These are phyloP conservation scores for Paramisgurnus dabryanus DNA, from an alignment of 2,113 vertebrate species.

Conservation along the genomic window DNA sequence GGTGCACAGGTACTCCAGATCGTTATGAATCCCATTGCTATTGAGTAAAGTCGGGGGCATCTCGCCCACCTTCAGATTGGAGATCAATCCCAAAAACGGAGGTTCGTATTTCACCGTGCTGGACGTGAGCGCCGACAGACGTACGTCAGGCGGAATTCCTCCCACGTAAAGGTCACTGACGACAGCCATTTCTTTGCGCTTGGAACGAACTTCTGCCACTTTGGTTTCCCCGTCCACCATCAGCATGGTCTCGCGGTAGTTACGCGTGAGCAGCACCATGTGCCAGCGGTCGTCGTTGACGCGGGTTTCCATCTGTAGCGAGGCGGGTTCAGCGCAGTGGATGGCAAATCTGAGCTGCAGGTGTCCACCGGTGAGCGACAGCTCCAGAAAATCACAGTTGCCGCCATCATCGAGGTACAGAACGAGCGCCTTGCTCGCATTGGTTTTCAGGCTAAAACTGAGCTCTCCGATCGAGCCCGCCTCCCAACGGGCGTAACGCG, in stretches of 20 bases:
- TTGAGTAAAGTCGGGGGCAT: slow-evolving; percentile 83
- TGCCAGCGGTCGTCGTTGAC: slow-evolving; percentile 91
- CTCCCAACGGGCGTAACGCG: slow-evolving; percentile 88
- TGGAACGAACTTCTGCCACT: slow-evolving; percentile 85
- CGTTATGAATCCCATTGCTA: slow-evolving; percentile 87
- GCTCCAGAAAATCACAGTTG: slow-evolving; percentile 93
- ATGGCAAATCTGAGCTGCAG: slow-evolving; percentile 88
- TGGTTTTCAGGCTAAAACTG: slow-evolving; percentile 90
- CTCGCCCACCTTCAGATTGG: slow-evolving; percentile 89
- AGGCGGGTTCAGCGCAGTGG: slow-evolving; percentile 87
- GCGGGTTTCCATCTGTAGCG: slow-evolving; percentile 77
- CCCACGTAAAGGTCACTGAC: slow-evolving; percentile 92
- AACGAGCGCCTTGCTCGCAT: slow-evolving; percentile 84
- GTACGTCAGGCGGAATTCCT: slow-evolving; percentile 88
- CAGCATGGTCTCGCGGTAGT: slow-evolving; percentile 83
- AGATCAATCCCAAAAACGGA: slow-evolving; percentile 86
- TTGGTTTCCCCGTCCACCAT: slow-evolving; percentile 88
- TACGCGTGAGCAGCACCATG: slow-evolving; percentile 88
- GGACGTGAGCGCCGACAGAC: slow-evolving; percentile 87
- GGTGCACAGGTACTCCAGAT: slow-evolving; percentile 84
- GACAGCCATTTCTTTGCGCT: slow-evolving; percentile 88
- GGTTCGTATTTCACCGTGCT: slow-evolving; percentile 92
- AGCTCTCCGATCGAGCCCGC: slow-evolving; percentile 85
- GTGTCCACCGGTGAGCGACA: slow-evolving; percentile 81
- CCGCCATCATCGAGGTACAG: slow-evolving; percentile 93